Evolutionary conservation across 2,888 invertebrate species (phyloP).

Genomic region (Cryptus armator): DNA sequence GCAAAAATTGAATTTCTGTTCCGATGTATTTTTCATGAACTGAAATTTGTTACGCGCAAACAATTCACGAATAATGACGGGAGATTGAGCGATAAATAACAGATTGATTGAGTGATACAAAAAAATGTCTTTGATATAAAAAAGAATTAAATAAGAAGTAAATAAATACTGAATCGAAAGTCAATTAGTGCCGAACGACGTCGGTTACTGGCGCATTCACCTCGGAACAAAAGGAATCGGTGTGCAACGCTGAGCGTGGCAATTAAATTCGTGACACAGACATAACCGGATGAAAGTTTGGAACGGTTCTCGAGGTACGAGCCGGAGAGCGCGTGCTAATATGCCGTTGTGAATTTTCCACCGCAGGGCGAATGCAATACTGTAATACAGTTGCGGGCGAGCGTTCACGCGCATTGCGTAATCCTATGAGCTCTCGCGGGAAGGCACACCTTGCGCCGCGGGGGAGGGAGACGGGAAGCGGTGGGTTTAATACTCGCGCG

Average conservation of each 20-base stretch:
- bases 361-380: slow-evolving; percentile 30
- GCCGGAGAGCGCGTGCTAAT: slow-evolving; percentile 7
- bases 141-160: not conserved
- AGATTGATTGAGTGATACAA: not conserved
- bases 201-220: not conserved
- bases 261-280: slow-evolving; percentile 39
- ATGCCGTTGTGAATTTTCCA: slow-evolving; percentile 42
- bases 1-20: too few species aligned
- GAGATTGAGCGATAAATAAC: too few species aligned
- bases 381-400: slow-evolving; percentile 6
- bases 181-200: not conserved
- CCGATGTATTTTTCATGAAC: too few species aligned
- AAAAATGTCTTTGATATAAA: not conserved
- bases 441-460: slow-evolving; percentile 6
- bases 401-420: slow-evolving; percentile 44
- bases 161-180: not conserved
- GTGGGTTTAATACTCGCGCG: slow-evolving; percentile 31
- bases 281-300: slow-evolving; percentile 17
- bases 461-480: not conserved
- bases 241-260: not conserved
- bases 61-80: too few species aligned
- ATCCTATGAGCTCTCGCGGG: slow-evolving; percentile 4
- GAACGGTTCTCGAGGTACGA: not conserved
- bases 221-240: not conserved
- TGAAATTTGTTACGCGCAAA: too few species aligned